Percentiles rank a stretch among this genome's conserved stretches.
These are phyloP conservation scores for Hafferia zeledoni DNA, from an alignment of 2,797 vertebrate genomes.

Conservation along the genomic window DNA sequence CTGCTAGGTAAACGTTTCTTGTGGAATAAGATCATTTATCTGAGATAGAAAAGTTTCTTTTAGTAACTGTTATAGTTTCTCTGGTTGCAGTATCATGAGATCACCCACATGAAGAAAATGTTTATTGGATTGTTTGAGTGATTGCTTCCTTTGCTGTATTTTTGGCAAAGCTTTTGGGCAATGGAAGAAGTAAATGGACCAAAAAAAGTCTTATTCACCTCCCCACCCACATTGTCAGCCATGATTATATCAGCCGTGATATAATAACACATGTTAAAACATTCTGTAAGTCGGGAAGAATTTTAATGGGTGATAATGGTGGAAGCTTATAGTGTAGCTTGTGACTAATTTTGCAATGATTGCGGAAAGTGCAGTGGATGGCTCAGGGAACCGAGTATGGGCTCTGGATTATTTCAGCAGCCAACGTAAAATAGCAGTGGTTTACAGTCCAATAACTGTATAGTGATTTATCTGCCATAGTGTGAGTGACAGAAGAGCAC, in stretches of 20 bases:
- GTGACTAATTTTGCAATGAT: not conserved
- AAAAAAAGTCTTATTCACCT: conserved; percentile 37
- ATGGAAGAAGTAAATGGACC: conserved; percentile 52
- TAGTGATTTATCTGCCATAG: not conserved
- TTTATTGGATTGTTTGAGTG: conserved; percentile 63
- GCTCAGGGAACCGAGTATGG: not conserved
- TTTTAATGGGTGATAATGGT: conserved; percentile 58
- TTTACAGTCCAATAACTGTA: not conserved
- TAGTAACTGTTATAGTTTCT: conserved; percentile 20
- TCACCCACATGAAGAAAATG: conserved; percentile 61
- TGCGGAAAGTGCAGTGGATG: not conserved
- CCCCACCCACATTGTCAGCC: conserved; percentile 52
- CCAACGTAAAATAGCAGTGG: not conserved
- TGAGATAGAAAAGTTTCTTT: conserved; percentile 2
- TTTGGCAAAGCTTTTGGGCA: conserved; percentile 46
- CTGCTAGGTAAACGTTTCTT: conserved; percentile 18
- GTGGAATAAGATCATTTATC: conserved; percentile 20
- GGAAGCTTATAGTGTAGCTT: not conserved
- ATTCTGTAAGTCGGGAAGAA: conserved; percentile 45
- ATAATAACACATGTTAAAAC: conserved; percentile 39
- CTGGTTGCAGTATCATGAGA: conserved; percentile 38
- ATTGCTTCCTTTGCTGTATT: conserved; percentile 57
- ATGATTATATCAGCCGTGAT: conserved; percentile 35
- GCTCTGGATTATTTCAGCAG: conserved; percentile 1
- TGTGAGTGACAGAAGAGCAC: not conserved